Evolutionary conservation across 1,140 invertebrate genomes (phyloP).

Genomic region (Zaprionus lachaisei): DNA sequence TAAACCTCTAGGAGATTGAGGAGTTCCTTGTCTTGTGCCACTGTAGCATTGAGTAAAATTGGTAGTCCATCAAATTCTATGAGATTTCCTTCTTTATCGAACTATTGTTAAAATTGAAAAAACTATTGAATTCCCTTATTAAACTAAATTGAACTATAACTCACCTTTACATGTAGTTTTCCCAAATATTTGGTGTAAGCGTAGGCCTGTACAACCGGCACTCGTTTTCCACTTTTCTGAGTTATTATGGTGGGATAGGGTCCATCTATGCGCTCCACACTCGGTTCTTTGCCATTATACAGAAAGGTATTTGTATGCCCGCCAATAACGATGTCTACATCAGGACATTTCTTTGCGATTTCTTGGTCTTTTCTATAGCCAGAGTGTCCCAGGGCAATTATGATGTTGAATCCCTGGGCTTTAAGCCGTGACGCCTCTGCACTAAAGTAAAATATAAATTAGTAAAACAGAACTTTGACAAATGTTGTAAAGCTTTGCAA

Average conservation of each 20-base stretch:
- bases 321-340: constrained; percentile 94
- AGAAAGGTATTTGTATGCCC: constrained; percentile 96
- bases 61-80: constrained; percentile 90
- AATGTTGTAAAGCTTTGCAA: background rate
- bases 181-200: constrained; percentile 97
- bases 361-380: constrained; percentile 91
- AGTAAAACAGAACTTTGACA: background rate
- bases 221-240: constrained; percentile 89
- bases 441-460: constrained; percentile 34
- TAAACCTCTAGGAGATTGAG: constrained; percentile 87
- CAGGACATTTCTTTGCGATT: constrained; percentile 92
- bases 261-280: constrained; percentile 88
- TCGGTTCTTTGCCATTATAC: constrained; percentile 89
- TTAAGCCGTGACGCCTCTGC: constrained; percentile 88
- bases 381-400: constrained; percentile 96
- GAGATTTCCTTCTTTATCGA: constrained; percentile 91
- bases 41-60: constrained; percentile 89
- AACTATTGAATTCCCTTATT: background rate
- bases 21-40: constrained; percentile 88
- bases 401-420: constrained; percentile 89
- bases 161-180: constrained; percentile 86
- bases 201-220: constrained; percentile 95
- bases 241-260: constrained; percentile 91
- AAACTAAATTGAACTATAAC: background rate
- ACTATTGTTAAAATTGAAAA: constrained; percentile 85